These are phyloP conservation scores for Cygnus olor DNA, from an alignment of 2,797 vertebrate genomes.

Conservation along the genomic window DNA sequence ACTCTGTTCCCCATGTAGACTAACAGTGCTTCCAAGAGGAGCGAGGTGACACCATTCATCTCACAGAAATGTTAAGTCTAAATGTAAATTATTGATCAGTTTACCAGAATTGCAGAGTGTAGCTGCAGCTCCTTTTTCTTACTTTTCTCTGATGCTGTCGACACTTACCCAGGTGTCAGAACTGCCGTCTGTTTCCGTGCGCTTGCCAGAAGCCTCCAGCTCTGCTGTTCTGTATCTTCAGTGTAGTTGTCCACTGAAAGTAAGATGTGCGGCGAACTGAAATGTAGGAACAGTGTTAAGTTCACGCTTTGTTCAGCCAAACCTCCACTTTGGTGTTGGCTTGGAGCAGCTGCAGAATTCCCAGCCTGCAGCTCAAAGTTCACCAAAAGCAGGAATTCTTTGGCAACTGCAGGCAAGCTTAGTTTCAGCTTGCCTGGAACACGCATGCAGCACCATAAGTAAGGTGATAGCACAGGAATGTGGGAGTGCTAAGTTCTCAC, in stretches of 20 bases:
- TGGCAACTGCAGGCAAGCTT: not conserved
- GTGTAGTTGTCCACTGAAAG: not conserved
- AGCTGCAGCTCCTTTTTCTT: slow-evolving; percentile 42
- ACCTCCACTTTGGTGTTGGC: not conserved
- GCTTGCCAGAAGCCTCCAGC: slow-evolving; percentile 37
- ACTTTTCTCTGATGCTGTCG: slow-evolving; percentile 31
- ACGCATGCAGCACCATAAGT: rapidly evolving
- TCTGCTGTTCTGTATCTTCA: not conserved
- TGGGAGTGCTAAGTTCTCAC: not conserved
- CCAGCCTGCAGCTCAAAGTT: not conserved
- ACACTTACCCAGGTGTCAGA: slow-evolving; percentile 60
- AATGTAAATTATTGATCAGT: slow-evolving; percentile 65
- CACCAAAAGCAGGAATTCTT: not conserved
- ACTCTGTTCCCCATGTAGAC: slow-evolving; percentile 20
- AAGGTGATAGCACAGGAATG: not conserved
- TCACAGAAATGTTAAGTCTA: slow-evolving; percentile 27
- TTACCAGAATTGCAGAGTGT: slow-evolving; percentile 57
- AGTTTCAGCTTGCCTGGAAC: not conserved
- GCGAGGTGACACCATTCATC: not conserved
- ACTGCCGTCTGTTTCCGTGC: slow-evolving; percentile 22
- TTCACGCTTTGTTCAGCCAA: not conserved
- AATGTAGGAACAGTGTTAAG: not conserved
- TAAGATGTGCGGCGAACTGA: not conserved
- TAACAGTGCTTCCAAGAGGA: slow-evolving; percentile 25
- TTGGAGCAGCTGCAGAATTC: slow-evolving; percentile 8